Conservation (phyloP, 2,888 invertebrate species). For the Aspidapion aeneum region DNA sequence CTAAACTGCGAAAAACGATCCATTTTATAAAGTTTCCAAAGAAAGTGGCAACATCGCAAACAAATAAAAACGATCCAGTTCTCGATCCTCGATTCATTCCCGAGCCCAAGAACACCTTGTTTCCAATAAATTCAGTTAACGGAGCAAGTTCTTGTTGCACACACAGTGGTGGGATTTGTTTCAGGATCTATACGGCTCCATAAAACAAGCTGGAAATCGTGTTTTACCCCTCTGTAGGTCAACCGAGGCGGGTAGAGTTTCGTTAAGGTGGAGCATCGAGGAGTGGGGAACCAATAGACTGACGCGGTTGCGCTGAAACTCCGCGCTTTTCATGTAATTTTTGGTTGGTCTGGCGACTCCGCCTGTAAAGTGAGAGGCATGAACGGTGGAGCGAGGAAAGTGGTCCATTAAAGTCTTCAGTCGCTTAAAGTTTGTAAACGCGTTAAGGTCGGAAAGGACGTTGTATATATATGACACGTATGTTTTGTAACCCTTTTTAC, state of each 20-base stretch:
- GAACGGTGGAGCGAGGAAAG: slow-evolving; percentile 33
- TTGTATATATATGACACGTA: background rate
- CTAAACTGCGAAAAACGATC: no score
- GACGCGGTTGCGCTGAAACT: slow-evolving; percentile 25
- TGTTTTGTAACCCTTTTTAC: background rate
- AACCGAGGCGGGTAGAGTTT: slow-evolving; percentile 27
- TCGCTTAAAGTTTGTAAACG: slow-evolving; percentile 46
- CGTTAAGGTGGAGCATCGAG: slow-evolving; percentile 19
- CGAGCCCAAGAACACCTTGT: slow-evolving; percentile 49
- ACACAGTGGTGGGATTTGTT: slow-evolving; percentile 48
- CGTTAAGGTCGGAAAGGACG: slow-evolving; percentile 18
- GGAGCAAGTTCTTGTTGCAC: slow-evolving; percentile 46
- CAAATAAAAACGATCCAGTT: slow-evolving; percentile 50
- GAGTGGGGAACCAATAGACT: slow-evolving; percentile 31
- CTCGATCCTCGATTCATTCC: slow-evolving; percentile 50
- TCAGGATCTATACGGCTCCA: slow-evolving; percentile 48
- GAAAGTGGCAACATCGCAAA: slow-evolving; percentile 19
- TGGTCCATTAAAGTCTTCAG: slow-evolving; percentile 34
- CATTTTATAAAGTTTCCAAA: no score
- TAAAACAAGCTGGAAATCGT: slow-evolving; percentile 48
- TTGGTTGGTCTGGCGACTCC: slow-evolving; percentile 36
- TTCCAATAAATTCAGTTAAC: slow-evolving; percentile 52
- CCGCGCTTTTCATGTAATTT: slow-evolving; percentile 44
- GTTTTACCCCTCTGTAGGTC: slow-evolving; percentile 38
- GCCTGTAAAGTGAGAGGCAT: slow-evolving; percentile 35